phyloP scores from a whole-genome alignment of 2,888 invertebrate genomes.

The Acanthopleura granulata region DNA sequence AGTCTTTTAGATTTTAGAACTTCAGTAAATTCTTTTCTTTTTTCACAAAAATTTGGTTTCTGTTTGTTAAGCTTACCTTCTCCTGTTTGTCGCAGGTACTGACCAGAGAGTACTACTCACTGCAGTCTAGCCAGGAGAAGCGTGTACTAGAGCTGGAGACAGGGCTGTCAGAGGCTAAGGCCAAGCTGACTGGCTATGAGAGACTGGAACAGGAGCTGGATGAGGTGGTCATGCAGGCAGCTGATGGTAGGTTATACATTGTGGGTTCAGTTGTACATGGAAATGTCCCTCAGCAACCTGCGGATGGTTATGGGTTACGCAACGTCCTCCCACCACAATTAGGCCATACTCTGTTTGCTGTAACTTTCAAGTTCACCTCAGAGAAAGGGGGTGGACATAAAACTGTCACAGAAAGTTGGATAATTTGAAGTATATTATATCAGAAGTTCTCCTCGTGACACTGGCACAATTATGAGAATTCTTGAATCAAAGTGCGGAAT shows the following conservation, averaged over 20 bases:
- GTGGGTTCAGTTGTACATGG: too few species aligned
- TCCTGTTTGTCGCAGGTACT: slow-evolving; percentile 48
- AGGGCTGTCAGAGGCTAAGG: slow-evolving; percentile 55
- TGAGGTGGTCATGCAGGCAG: slow-evolving; percentile 69
- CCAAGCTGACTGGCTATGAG: slow-evolving; percentile 65
- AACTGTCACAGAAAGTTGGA: too few species aligned
- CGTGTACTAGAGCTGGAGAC: slow-evolving; percentile 63
- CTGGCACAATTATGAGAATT: too few species aligned
- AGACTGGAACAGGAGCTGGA: slow-evolving; percentile 68
- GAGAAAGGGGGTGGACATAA: too few species aligned
- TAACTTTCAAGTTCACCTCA: too few species aligned
- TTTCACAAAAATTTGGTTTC: not conserved
- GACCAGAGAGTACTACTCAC: slow-evolving; percentile 67
- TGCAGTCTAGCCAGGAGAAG: slow-evolving; percentile 62
- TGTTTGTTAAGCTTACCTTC: not conserved
- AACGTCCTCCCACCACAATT: too few species aligned
- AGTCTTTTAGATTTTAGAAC: not conserved
- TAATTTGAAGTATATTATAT: too few species aligned
- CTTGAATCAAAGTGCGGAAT: too few species aligned
- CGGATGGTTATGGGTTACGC: too few species aligned
- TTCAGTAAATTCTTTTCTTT: not conserved
- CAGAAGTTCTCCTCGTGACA: too few species aligned
- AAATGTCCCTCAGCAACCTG: too few species aligned
- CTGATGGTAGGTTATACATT: slow-evolving; percentile 58
- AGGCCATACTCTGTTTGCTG: too few species aligned